Conservation (phyloP, 92 coral and sea anemone species). For the Isaurus tuberculatus region DNA sequence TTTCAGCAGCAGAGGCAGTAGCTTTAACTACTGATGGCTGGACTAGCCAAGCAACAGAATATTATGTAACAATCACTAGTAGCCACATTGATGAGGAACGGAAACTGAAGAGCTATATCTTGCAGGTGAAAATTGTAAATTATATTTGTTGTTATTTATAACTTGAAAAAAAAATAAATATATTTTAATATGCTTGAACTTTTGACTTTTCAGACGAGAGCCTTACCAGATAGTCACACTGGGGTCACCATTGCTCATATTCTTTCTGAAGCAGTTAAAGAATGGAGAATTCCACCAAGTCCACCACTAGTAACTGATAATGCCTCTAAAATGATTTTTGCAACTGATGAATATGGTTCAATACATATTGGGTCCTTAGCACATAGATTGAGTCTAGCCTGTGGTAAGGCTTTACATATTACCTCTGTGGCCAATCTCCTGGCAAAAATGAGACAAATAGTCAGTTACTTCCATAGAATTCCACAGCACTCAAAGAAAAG, state of each 20-base stretch:
- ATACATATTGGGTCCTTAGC: slow-evolving; percentile 51
- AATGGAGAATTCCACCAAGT: slow-evolving; percentile 64
- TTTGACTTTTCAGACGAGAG: not conserved
- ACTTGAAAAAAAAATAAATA: not conserved
- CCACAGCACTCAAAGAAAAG: slow-evolving; percentile 63
- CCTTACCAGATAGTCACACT: no score
- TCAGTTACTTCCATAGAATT: slow-evolving; percentile 60
- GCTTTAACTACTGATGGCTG: slow-evolving; percentile 71
- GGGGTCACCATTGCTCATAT: slow-evolving; percentile 56
- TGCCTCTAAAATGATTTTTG: slow-evolving; percentile 47
- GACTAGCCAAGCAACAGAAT: slow-evolving; percentile 63
- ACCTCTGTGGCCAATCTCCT: slow-evolving; percentile 64
- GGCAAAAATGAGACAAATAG: slow-evolving; percentile 61
- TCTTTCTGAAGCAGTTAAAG: slow-evolving; percentile 58
- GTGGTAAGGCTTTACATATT: slow-evolving; percentile 59
- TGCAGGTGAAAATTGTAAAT: slow-evolving; percentile 43
- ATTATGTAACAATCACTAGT: slow-evolving; percentile 8
- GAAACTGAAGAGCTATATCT: slow-evolving; percentile 46
- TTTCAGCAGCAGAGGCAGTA: slow-evolving; percentile 52
- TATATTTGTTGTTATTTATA: slow-evolving; percentile 20
- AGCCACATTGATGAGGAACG: no score
- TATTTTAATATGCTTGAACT: not conserved
- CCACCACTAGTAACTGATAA: slow-evolving; percentile 65
- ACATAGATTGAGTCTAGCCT: slow-evolving; percentile 67
- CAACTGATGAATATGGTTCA: slow-evolving; percentile 57